Evolutionary conservation across 2,888 invertebrate genomes (phyloP).

Genomic region (Apodemia hepburni): DNA sequence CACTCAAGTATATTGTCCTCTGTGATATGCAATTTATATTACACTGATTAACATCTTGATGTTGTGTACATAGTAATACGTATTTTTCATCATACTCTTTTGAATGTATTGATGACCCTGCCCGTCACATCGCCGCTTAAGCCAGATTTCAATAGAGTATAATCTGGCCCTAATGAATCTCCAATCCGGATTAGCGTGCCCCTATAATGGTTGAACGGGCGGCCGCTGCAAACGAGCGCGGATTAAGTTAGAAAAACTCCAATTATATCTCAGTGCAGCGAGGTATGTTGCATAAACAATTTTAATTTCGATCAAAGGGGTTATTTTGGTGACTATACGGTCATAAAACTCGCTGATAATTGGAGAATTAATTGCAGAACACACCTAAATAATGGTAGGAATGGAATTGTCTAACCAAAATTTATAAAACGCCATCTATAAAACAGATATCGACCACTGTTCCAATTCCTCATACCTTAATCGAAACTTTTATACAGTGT

Average conservation of each 20-base stretch:
- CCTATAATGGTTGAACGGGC: constrained; percentile 60
- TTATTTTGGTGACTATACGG: constrained; percentile 17
- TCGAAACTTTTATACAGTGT: too few species aligned
- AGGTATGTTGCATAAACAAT: constrained; percentile 32
- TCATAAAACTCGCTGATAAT: background rate
- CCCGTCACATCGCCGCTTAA: constrained; percentile 52
- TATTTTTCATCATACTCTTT: constrained; percentile 15
- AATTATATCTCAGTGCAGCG: constrained; percentile 48
- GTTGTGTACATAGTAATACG: background rate
- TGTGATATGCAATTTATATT: too few species aligned
- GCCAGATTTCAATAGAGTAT: constrained; percentile 79
- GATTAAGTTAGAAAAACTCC: constrained; percentile 67
- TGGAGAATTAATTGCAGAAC: background rate
- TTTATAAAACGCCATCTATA: too few species aligned
- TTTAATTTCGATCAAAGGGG: constrained; percentile 19
- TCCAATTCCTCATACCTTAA: too few species aligned
- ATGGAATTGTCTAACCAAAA: too few species aligned
- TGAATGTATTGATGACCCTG: constrained; percentile 28
- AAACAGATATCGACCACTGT: too few species aligned
- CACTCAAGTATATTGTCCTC: too few species aligned
- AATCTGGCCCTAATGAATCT: constrained; percentile 81
- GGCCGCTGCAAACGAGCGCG: constrained; percentile 59
- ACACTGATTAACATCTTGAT: constrained; percentile 2
- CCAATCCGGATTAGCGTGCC: constrained; percentile 75
- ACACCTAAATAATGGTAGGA: too few species aligned